Conservation (phyloP, 2,888 invertebrate species). For the Anoncus sp. region DNA sequence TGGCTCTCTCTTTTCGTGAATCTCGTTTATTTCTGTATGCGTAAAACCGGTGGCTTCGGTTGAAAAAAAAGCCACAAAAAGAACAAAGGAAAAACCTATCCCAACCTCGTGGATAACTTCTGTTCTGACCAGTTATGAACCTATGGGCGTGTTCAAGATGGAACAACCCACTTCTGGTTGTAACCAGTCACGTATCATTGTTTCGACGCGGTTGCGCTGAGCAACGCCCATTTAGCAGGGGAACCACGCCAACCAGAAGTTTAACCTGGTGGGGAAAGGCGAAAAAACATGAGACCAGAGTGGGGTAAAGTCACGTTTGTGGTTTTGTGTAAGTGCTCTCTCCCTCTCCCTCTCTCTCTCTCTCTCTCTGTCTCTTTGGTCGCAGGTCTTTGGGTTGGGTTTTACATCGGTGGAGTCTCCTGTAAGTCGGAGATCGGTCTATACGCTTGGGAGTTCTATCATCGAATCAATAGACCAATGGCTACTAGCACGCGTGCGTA, state of each 20-base stretch:
- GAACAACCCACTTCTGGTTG: slow-evolving; percentile 38
- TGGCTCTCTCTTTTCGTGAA: slow-evolving; percentile 12
- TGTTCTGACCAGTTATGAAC: slow-evolving; percentile 33
- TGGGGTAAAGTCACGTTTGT: slow-evolving; percentile 9
- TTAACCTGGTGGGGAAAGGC: slow-evolving; percentile 11
- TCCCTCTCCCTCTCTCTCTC: slow-evolving; percentile 8
- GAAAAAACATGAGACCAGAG: neutral
- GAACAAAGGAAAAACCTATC: neutral
- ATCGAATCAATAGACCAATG: slow-evolving; percentile 80
- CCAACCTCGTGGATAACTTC: neutral
- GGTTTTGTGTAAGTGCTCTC: neutral
- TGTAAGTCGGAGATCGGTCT: slow-evolving; percentile 24
- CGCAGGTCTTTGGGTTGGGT: neutral
- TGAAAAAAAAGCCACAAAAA: neutral
- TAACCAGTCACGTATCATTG: slow-evolving; percentile 52
- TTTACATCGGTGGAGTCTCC: slow-evolving; percentile 24
- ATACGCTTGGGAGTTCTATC: slow-evolving; percentile 27
- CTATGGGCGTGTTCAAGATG: slow-evolving; percentile 44
- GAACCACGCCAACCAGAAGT: slow-evolving; percentile 23
- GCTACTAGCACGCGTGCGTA: slow-evolving; percentile 79
- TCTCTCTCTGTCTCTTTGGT: neutral
- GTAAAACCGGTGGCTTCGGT: slow-evolving; percentile 45
- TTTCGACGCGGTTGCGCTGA: slow-evolving; percentile 42
- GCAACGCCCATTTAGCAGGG: slow-evolving; percentile 31
- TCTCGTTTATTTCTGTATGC: slow-evolving; percentile 22